Evolutionary conservation across 2,888 invertebrate genomes (phyloP).

Genomic region (Nemurella pictetii): DNA sequence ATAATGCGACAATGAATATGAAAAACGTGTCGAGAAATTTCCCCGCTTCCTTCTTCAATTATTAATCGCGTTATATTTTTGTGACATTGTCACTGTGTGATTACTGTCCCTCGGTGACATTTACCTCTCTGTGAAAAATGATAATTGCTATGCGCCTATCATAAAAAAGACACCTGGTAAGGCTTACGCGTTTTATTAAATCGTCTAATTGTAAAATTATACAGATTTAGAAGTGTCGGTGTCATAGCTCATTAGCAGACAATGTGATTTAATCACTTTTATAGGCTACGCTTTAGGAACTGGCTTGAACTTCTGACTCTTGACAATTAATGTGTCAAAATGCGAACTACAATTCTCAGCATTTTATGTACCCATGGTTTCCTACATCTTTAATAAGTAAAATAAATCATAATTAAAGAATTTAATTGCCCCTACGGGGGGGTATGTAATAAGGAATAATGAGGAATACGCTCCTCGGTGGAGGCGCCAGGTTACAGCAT

Average conservation of each 20-base stretch:
- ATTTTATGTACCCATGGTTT: neutral
- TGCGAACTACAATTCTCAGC: neutral
- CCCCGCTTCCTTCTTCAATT: slow-evolving; percentile 5
- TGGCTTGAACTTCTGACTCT: neutral
- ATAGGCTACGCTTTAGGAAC: too few relatives aligned
- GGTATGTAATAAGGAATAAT: neutral
- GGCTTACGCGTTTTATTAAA: neutral
- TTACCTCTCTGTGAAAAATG: neutral
- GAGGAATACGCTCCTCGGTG: neutral
- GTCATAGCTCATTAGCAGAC: neutral
- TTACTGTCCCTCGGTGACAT: neutral
- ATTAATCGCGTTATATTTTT: neutral
- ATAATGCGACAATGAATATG: slow-evolving; percentile 18
- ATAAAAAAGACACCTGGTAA: neutral
- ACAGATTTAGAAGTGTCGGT: neutral
- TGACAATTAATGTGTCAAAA: neutral
- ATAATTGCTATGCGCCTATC: neutral
- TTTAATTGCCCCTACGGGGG: neutral
- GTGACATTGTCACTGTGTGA: neutral
- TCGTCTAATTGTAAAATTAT: slow-evolving; percentile 14
- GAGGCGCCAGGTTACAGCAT: neutral
- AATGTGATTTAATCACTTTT: neutral
- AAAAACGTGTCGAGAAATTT: neutral
- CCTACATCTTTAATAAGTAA: neutral
- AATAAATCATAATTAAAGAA: neutral